These are phyloP conservation scores for Laterallus jamaicensis DNA, from an alignment of 2,113 vertebrate species.

Conservation along the genomic window DNA sequence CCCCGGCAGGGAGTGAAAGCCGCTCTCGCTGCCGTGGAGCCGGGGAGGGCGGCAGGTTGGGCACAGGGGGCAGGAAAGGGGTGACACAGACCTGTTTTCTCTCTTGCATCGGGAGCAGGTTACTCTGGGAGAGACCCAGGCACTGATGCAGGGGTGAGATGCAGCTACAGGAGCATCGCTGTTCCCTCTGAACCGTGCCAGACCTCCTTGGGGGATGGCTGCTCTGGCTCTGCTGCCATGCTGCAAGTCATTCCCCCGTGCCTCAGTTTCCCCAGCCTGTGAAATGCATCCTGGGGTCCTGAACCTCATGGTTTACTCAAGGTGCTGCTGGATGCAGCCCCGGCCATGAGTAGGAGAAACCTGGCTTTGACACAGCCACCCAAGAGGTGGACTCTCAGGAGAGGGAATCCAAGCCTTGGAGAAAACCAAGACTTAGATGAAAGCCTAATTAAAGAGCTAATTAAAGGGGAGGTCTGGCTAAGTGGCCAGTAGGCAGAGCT, in stretches of 20 bases:
- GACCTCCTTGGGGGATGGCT: neutral
- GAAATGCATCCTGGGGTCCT: rapidly evolving
- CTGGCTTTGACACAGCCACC: neutral
- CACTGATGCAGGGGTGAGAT: neutral
- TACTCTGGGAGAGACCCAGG: neutral
- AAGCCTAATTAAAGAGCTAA: slow-evolving; percentile 59
- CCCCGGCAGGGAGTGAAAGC: neutral
- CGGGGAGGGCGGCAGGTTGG: neutral
- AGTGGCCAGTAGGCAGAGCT: slow-evolving; percentile 34
- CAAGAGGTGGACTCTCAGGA: neutral
- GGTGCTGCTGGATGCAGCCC: neutral
- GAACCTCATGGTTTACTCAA: rapidly evolving
- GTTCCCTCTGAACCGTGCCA: rapidly evolving
- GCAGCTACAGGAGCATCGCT: neutral
- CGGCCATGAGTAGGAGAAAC: neutral
- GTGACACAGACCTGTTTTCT: neutral
- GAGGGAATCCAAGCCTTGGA: neutral
- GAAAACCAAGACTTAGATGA: neutral
- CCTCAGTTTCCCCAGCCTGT: neutral
- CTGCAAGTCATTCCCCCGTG: rapidly evolving
- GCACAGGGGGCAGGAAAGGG: neutral
- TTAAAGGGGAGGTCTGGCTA: slow-evolving; percentile 26
- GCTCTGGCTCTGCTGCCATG: neutral
- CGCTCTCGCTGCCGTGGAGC: rapidly evolving
- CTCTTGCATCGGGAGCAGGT: neutral